Percentiles rank a stretch among this genome's conserved stretches.
These are phyloP conservation scores for Rhinolophus ferrumequinum DNA, from an alignment of 2,113 vertebrate genomes.

Conservation along the genomic window DNA sequence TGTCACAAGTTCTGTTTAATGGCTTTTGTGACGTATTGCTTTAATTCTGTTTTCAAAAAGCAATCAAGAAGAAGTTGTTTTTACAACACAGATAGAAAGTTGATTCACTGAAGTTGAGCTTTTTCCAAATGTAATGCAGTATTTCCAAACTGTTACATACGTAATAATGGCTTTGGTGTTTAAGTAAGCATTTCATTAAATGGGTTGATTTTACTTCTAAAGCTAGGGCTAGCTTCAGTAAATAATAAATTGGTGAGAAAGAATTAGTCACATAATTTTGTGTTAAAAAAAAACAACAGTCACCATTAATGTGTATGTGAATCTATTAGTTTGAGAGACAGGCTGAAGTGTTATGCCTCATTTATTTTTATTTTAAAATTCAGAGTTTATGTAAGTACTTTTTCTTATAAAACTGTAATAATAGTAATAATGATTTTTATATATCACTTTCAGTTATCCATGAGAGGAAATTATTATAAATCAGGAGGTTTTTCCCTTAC, in stretches of 20 bases:
- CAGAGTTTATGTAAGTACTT: background rate
- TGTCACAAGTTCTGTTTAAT: conserved; percentile 75
- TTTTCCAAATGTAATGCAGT: conserved; percentile 77
- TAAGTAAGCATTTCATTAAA: conserved; percentile 80
- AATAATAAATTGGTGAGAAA: conserved; percentile 29
- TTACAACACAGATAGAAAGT: conserved; percentile 80
- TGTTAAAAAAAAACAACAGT: background rate
- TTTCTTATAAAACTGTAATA: background rate
- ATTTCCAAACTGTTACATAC: conserved; percentile 79
- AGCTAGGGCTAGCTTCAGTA: background rate
- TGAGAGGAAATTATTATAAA: background rate
- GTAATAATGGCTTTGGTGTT: conserved; percentile 74
- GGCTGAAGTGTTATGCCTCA: background rate
- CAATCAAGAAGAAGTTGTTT: conserved; percentile 84
- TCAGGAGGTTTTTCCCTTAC: background rate
- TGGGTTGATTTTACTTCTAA: conserved; percentile 51
- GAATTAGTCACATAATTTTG: conserved; percentile 32
- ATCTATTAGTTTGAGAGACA: background rate
- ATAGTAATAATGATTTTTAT: background rate
- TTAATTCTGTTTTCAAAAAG: conserved; percentile 80
- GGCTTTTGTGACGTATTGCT: conserved; percentile 72
- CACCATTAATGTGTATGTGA: background rate
- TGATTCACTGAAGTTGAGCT: conserved; percentile 78
- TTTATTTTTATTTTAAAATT: conserved; percentile 2
- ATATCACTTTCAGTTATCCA: conserved; percentile 10